These are phyloP conservation scores for Liposcelis brunnea DNA, from an alignment of 2,888 invertebrate species.

Conservation along the genomic window DNA sequence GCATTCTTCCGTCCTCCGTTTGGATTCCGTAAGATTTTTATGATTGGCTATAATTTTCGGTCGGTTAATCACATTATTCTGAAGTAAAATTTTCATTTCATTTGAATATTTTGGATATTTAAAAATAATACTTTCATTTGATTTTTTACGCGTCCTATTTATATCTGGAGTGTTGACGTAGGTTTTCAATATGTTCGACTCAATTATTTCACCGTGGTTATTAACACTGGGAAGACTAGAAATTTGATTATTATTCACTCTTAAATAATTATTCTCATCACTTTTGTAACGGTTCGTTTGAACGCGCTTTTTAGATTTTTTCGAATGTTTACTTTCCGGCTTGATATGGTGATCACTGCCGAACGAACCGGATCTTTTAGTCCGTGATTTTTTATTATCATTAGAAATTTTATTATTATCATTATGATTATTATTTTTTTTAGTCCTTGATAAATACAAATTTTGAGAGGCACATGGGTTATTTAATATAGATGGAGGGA, in stretches of 20 bases:
- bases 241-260: no score
- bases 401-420: conserved; percentile 20
- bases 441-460: conserved; percentile 27
- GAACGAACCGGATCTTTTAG: not conserved
- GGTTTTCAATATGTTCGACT: not conserved
- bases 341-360: not conserved
- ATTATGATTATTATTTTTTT: conserved; percentile 19
- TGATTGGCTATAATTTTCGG: conserved; percentile 45
- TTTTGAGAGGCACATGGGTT: conserved; percentile 41
- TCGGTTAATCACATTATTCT: conserved; percentile 33
- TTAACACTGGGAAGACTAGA: no score
- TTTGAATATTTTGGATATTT: no score
- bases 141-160: no score
- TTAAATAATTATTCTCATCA: no score
- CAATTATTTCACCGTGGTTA: not conserved
- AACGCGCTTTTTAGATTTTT: not conserved
- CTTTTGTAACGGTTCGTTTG: conserved; percentile 15
- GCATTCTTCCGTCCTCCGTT: conserved; percentile 15
- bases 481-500: conserved; percentile 26
- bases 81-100: no score
- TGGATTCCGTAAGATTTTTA: conserved; percentile 30
- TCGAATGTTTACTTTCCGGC: not conserved
- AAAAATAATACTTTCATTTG: no score
- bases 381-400: conserved; percentile 23
- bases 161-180: not conserved